A percentile compares a stretch with the other conserved stretches of the same genome.
Evolutionary conservation across 2,797 vertebrate genomes (phyloP).

Genomic region (Heliangelus exortis): DNA sequence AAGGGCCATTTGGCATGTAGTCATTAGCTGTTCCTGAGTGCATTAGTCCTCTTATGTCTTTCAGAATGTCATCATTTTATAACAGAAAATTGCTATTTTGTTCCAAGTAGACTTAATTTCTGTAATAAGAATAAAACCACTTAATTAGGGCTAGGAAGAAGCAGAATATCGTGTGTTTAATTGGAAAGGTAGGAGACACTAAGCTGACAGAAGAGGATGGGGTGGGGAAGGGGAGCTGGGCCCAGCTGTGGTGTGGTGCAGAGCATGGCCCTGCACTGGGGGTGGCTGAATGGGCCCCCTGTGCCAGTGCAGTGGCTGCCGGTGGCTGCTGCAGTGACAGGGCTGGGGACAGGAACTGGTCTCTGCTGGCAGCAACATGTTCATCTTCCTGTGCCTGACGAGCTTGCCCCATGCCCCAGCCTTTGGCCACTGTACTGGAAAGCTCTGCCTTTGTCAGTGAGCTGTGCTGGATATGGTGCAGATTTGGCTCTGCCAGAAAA

Average conservation of each 20-base stretch:
- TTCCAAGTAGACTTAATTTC: conserved; percentile 49
- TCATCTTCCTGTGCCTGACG: fast-evolving
- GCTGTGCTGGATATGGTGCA: neutral
- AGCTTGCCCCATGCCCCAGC: neutral
- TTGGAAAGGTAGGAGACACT: neutral
- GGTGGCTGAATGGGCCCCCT: fast-evolving
- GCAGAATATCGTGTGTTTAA: neutral
- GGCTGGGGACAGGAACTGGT: fast-evolving
- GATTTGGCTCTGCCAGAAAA: neutral
- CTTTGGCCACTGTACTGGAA: fast-evolving
- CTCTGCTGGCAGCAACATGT: neutral
- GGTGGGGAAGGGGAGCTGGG: fast-evolving
- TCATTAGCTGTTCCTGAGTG: neutral
- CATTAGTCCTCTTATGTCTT: conserved; percentile 45
- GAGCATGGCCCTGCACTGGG: neutral
- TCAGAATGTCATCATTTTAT: conserved; percentile 32
- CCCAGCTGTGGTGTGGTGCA: fast-evolving
- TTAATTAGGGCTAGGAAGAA: conserved; percentile 2
- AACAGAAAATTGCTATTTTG: conserved; percentile 50
- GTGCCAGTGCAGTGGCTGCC: fast-evolving
- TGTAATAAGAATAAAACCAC: conserved; percentile 1
- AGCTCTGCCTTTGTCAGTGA: neutral
- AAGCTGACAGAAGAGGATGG: fast-evolving
- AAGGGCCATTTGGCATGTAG: neutral
- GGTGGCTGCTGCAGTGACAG: fast-evolving